A percentile compares a stretch with the other conserved stretches of the same genome.
These are phyloP conservation scores for Xestia ashworthii DNA, from an alignment of 2,888 invertebrate species.

Conservation along the genomic window DNA sequence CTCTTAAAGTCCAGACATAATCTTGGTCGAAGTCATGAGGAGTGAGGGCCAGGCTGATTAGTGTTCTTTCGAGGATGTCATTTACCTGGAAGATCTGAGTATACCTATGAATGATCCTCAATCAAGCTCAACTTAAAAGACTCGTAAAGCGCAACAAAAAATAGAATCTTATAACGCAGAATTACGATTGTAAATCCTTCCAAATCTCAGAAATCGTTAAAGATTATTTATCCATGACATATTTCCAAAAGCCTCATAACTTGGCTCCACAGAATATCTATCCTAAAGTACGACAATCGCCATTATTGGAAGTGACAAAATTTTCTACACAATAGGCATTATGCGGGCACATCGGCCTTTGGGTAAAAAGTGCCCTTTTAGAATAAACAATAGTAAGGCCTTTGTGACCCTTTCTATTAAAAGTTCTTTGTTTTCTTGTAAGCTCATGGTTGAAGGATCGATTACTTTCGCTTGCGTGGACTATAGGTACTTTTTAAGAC, in stretches of 20 bases:
- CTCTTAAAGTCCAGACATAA: background rate
- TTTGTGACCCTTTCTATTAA: slow-evolving; percentile 65
- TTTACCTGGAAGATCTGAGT: background rate
- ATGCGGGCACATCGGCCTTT: slow-evolving; percentile 71
- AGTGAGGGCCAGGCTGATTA: background rate
- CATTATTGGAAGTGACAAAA: slow-evolving; percentile 56
- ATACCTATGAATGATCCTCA: background rate
- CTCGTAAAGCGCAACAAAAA: background rate
- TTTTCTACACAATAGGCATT: slow-evolving; percentile 71
- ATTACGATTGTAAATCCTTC: slow-evolving; percentile 2
- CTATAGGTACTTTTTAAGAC: slow-evolving; percentile 32
- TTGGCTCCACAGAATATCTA: slow-evolving; percentile 31
- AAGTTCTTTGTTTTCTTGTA: slow-evolving; percentile 65
- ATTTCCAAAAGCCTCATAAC: slow-evolving; percentile 48
- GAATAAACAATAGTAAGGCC: slow-evolving; percentile 58
- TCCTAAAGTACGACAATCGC: slow-evolving; percentile 49
- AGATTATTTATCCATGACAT: slow-evolving; percentile 45
- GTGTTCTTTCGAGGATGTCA: background rate
- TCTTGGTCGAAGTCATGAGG: background rate
- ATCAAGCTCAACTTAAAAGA: background rate
- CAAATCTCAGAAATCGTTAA: slow-evolving; percentile 19
- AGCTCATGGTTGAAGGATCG: slow-evolving; percentile 43
- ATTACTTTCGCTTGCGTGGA: slow-evolving; percentile 48
- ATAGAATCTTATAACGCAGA: background rate
- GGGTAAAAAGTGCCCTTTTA: slow-evolving; percentile 70